Conservation (phyloP, 2,113 vertebrate species). For the Melanostigma gelatinosum region DNA sequence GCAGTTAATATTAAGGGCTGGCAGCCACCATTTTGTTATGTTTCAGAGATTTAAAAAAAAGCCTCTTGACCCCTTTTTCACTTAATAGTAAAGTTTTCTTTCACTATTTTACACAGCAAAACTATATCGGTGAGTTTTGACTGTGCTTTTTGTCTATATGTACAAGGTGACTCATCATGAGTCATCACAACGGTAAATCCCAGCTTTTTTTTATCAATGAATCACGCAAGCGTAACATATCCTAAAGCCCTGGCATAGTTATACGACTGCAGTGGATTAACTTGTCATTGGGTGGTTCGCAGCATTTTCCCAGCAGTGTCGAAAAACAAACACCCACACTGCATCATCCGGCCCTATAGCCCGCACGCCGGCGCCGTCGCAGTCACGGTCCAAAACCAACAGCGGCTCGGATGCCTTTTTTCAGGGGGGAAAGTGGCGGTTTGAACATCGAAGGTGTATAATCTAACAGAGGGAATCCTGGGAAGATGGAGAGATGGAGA, state of each 20-base stretch:
- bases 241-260: slow-evolving; percentile 57
- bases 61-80: neutral
- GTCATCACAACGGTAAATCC: slow-evolving; percentile 72
- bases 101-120: neutral
- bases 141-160: slow-evolving; percentile 37
- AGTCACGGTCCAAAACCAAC: slow-evolving; percentile 34
- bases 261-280: slow-evolving; percentile 65
- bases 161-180: slow-evolving; percentile 69
- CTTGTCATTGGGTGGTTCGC: slow-evolving; percentile 64
- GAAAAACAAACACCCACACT: slow-evolving; percentile 59
- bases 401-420: slow-evolving; percentile 43
- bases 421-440: slow-evolving; percentile 45
- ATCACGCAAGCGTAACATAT: slow-evolving; percentile 61
- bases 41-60: slow-evolving; percentile 13
- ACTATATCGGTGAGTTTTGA: slow-evolving; percentile 20
- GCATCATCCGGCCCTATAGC: slow-evolving; percentile 41
- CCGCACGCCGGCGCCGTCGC: slow-evolving; percentile 11
- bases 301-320: slow-evolving; percentile 56
- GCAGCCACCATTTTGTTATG: neutral
- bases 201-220: slow-evolving; percentile 69
- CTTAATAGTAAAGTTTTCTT: slow-evolving; percentile 22
- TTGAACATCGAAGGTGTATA: slow-evolving; percentile 65
- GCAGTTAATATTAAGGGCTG: slow-evolving; percentile 3
- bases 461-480: slow-evolving; percentile 76
- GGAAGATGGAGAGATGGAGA: slow-evolving; percentile 65